A percentile compares a stretch with the other conserved stretches of the same genome.
Conservation (phyloP, 2,797 vertebrate genomes). For the Phataginus tetradactyla region DNA sequence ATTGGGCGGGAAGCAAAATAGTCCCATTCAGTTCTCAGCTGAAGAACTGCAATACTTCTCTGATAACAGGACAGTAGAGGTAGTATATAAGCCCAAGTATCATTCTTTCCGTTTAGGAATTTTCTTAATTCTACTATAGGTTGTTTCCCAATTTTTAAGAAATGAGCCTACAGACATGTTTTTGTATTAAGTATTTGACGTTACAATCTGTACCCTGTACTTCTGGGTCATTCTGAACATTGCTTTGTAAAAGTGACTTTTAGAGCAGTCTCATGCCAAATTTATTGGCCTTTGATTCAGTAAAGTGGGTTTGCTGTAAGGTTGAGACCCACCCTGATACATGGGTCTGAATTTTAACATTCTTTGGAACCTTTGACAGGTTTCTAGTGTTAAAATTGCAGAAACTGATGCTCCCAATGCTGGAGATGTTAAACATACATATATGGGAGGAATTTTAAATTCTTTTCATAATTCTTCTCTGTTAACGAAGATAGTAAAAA, state of each 20-base stretch:
- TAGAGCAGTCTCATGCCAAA: neutral
- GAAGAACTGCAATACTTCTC: neutral
- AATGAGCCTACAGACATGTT: neutral
- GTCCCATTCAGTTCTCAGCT: neutral
- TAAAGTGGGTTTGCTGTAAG: slow-evolving; percentile 40
- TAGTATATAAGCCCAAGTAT: neutral
- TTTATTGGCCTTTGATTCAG: slow-evolving; percentile 29
- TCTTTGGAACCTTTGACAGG: slow-evolving; percentile 7
- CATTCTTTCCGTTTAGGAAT: neutral
- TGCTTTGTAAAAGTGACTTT: slow-evolving; percentile 32
- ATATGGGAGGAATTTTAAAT: neutral
- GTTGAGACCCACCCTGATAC: neutral
- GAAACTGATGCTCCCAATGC: neutral
- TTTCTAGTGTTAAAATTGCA: slow-evolving; percentile 27
- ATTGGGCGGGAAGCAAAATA: slow-evolving; percentile 1
- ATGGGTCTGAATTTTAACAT: neutral
- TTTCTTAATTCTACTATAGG: neutral
- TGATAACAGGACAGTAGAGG: neutral
- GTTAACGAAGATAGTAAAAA: neutral
- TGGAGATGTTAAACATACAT: neutral
- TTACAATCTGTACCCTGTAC: neutral
- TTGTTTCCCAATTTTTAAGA: slow-evolving; percentile 21
- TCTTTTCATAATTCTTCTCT: neutral
- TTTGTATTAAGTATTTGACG: slow-evolving; percentile 32
- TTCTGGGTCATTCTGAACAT: slow-evolving; percentile 7